Evolutionary conservation across 2,797 vertebrate species (phyloP), one percentile per base, ranked within the genome.

Genomic region (Pelobates cultripes): DNA sequence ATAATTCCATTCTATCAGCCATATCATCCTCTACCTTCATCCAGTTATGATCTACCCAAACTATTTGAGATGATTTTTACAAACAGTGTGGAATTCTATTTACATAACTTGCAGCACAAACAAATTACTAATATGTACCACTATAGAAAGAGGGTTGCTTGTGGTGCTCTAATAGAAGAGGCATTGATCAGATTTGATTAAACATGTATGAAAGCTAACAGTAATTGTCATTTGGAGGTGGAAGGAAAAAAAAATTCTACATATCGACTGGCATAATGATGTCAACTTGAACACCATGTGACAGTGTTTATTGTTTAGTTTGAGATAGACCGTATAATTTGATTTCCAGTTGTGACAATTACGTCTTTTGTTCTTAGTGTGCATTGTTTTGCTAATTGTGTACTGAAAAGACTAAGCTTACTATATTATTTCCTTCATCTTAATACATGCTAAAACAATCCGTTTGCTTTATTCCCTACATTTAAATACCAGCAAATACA

Each of bases 231-330:
- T 60, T 60, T 13, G 15, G 57, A 60, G 9, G 57, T 51, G 3
- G 47, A 51, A 51, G 1, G 47, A 51, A 28, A 51, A 51, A 51
- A 51, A 51, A 51, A 51, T 43, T 68, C 47, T 73, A 70, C 43
- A 15, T 75, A 63, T 51, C 41, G 73, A 70, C 43, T 70, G 73
- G 43, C 64, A 81, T 70, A 80, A 61, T 14, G 7, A 64, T 61
- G 7, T 64, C 28, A 28, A 41, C 51, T 75, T 57, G 66, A 66
- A 75, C 28, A 70, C 72, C 74, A 12, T 45, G 79, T 41, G 42
- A 70, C 66, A 63, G 53, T 70, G 72, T 70, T 81, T 51, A 75
- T 69, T 43, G 75, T 68, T 75, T 63, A 74, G 55, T 67, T 75
- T 63, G 64, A 47, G n/a, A 53, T 47, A 64, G 73, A 76, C 57